These are phyloP conservation scores for Antechinus flavipes DNA, from an alignment of 2,113 vertebrate species.

Conservation along the genomic window DNA sequence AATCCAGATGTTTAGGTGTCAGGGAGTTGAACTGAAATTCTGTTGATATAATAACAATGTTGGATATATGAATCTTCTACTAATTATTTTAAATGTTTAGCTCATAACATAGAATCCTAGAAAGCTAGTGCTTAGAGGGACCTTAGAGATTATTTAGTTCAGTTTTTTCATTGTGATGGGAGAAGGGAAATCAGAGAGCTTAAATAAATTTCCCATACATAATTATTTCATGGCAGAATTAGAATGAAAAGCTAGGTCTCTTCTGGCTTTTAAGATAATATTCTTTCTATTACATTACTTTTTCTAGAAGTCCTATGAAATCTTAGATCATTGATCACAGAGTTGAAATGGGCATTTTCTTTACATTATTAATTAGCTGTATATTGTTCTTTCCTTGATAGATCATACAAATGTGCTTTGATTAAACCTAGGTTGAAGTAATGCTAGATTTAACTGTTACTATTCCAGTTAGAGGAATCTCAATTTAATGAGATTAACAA, in stretches of 20 bases:
- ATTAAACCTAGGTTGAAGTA: not conserved
- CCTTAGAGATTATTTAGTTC: not conserved
- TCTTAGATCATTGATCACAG: not conserved
- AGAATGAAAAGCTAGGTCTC: not conserved
- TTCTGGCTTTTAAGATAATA: not conserved
- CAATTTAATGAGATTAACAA: slow-evolving; percentile 7
- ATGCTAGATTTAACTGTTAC: not conserved
- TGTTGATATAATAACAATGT: not conserved
- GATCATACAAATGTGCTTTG: not conserved
- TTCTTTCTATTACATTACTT: not conserved
- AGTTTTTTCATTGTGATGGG: not conserved
- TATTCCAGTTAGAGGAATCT: slow-evolving; percentile 15
- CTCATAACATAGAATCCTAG: not conserved
- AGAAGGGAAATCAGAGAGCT: not conserved
- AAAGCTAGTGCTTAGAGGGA: slow-evolving; percentile 14
- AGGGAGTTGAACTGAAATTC: not conserved
- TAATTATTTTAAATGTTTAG: slow-evolving; percentile 23
- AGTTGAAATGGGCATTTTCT: not conserved
- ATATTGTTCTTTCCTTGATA: not conserved
- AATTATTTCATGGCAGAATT: not conserved
- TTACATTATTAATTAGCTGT: slow-evolving; percentile 16
- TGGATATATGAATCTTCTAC: not conserved
- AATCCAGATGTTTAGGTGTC: not conserved
- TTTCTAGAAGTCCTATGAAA: not conserved
- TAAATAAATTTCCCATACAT: not conserved